A percentile compares a stretch with the other conserved stretches of the same genome.
These are phyloP conservation scores for Drosophila saltans DNA, from an alignment of 1,140 invertebrate species.

Conservation along the genomic window DNA sequence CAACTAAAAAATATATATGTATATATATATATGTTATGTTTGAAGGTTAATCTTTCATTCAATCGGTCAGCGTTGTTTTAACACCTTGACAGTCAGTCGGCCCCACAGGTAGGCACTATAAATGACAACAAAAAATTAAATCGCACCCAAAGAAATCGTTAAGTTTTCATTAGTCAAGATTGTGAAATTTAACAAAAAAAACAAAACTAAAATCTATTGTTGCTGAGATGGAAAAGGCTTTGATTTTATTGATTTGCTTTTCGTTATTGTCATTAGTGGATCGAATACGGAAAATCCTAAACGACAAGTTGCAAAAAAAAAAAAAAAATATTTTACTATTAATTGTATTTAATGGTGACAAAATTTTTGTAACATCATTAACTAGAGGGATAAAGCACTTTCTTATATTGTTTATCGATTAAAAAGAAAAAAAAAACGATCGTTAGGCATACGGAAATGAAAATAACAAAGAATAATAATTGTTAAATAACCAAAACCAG, in stretches of 20 bases:
- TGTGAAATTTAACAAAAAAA: constrained; percentile 28
- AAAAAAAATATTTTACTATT: not conserved
- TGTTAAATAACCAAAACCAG: not conserved
- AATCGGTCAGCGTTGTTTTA: constrained; percentile 22
- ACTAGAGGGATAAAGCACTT: too few species aligned
- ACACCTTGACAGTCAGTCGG: constrained; percentile 6
- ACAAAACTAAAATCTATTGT: not conserved
- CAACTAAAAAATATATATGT: not conserved
- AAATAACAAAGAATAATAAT: not conserved
- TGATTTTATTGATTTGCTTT: not conserved
- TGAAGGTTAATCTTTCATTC: constrained; percentile 75
- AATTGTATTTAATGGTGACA: constrained; percentile 9
- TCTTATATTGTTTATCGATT: not conserved
- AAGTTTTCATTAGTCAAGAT: constrained; percentile 49
- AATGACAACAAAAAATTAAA: constrained; percentile 23
- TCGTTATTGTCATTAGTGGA: constrained; percentile 12
- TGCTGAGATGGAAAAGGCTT: not conserved
- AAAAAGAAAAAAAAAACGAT: not conserved
- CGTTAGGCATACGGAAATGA: not conserved
- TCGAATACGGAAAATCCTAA: constrained; percentile 11
- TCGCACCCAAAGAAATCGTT: constrained; percentile 48
- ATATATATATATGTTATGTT: not conserved
- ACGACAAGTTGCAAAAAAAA: not conserved
- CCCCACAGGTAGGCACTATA: not conserved
- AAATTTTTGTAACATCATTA: not conserved